Base-by-base conservation (phyloP, 2,113 vertebrate species). In the Rhagologus leucostigma region DNA sequence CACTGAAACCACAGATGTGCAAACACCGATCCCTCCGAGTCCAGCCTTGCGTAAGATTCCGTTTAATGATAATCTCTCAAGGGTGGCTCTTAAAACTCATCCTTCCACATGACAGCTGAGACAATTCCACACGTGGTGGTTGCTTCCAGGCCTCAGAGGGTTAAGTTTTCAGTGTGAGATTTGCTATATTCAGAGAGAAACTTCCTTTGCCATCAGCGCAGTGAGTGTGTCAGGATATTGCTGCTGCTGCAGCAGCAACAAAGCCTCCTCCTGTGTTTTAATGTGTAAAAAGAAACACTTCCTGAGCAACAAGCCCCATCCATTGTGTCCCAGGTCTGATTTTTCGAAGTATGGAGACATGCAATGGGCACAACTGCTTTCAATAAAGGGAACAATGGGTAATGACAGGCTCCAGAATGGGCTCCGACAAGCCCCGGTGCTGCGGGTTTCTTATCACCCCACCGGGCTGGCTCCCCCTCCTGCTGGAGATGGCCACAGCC, bases 221-320 rank as follows among this genome's bases (percentile, higher is more conserved):
- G 49, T 1, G 42, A 93, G 42, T 0, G 7, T 24, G 74, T 77
- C 74, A 79, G 94, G 87, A 92, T 81, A 56, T 63, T 20, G 50
- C 82, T 92, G 50, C 82, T 91, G 76, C 87, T 39, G 55, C 26
- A 24, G 81, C 59, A 46, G 75, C 73, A 65, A 44, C 84, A 91
- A 67, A 91, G 62, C 44, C n/a, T 94, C 37, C 76, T 56, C 62
- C 55, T 62, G 68, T 32, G 37, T 75, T 88, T 77, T 50, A 39
- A 52, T 56, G 70, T 46, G 79, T 22, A 65, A 93, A 94, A 96
- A 96, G 87, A 95, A 95, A 89, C 57, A 79, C 33, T 95, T 96
- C 91, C 94, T 60, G 41, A 91, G 77, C 37, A 65, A 41, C 78
- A 37, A 49, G 18, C 30, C 63, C n/a, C 60, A 16, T 35, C 59